These are phyloP conservation scores for Euura lappo DNA, from an alignment of 1,140 invertebrate species.

Conservation along the genomic window DNA sequence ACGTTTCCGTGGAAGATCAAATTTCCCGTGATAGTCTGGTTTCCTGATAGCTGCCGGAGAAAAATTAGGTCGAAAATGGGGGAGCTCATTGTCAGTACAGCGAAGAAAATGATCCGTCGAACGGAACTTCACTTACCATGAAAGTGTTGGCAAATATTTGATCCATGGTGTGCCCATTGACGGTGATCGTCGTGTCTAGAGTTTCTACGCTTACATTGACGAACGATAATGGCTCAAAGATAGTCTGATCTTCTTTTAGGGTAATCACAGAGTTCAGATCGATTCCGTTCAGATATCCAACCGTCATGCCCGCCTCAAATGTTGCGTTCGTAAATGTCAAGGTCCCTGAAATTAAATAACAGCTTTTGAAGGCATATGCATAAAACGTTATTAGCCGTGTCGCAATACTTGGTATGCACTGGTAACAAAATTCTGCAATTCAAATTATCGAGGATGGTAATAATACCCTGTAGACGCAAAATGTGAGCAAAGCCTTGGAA, in stretches of 20 bases:
- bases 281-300: conserved; percentile 35
- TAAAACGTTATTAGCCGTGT: background rate
- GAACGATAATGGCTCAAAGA: conserved; percentile 24
- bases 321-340: conserved; percentile 31
- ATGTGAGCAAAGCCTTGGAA: too few relatives aligned
- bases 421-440: too few relatives aligned
- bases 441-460: too few relatives aligned
- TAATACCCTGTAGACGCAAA: too few relatives aligned
- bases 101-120: background rate
- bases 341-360: conserved; percentile 21
- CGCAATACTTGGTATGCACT: background rate
- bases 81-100: background rate
- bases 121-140: conserved; percentile 33
- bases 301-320: conserved; percentile 31
- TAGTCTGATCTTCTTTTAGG: conserved; percentile 30
- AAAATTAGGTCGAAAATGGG: conserved; percentile 1
- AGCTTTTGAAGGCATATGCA: background rate
- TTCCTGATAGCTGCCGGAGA: conserved; percentile 28
- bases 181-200: conserved; percentile 27
- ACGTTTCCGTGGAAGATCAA: conserved; percentile 37
- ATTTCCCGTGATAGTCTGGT: conserved; percentile 42
- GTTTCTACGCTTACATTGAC: conserved; percentile 26
- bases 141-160: conserved; percentile 42
- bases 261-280: conserved; percentile 31
- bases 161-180: conserved; percentile 33